Percentiles rank a stretch among this genome's conserved stretches.
Conservation (phyloP, 2,113 vertebrate species). For the Benitochromis conjunctus region DNA sequence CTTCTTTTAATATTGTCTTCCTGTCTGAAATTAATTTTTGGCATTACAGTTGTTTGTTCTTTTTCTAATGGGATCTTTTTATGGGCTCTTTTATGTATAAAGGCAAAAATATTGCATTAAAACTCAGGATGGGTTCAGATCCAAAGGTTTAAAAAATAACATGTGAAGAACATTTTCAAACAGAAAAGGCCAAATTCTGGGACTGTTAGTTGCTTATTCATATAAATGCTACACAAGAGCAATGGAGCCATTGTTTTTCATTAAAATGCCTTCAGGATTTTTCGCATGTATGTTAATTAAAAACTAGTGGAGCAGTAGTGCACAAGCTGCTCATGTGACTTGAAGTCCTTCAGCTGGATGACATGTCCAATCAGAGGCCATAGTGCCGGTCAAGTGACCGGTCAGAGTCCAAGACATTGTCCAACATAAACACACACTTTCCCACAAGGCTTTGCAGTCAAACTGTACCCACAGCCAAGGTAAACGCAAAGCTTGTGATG, state of each 20-base stretch:
- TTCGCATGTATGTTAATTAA: not conserved
- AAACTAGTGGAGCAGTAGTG: not conserved
- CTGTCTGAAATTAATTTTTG: not conserved
- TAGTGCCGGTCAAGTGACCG: conserved; percentile 20
- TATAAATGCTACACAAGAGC: not conserved
- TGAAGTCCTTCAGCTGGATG: not conserved
- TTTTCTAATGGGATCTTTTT: not conserved
- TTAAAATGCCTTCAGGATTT: not conserved
- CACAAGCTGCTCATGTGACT: conserved; percentile 11
- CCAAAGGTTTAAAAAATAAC: not conserved
- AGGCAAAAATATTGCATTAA: not conserved
- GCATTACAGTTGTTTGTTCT: not conserved
- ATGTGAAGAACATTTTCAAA: not conserved
- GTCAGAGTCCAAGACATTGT: conserved; percentile 41
- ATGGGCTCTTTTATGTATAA: accelerated
- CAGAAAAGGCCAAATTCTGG: not conserved
- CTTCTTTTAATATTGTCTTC: not conserved
- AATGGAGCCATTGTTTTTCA: not conserved
- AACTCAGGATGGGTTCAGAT: not conserved
- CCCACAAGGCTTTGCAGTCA: conserved; percentile 66
- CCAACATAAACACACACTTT: conserved; percentile 68
- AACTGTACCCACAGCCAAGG: conserved; percentile 55
- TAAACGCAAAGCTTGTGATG: conserved; percentile 64
- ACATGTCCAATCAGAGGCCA: conserved; percentile 18
- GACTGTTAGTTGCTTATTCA: not conserved